phyloP scores from a whole-genome alignment of 2,113 vertebrate species.

The Xenotilapia leptura region DNA sequence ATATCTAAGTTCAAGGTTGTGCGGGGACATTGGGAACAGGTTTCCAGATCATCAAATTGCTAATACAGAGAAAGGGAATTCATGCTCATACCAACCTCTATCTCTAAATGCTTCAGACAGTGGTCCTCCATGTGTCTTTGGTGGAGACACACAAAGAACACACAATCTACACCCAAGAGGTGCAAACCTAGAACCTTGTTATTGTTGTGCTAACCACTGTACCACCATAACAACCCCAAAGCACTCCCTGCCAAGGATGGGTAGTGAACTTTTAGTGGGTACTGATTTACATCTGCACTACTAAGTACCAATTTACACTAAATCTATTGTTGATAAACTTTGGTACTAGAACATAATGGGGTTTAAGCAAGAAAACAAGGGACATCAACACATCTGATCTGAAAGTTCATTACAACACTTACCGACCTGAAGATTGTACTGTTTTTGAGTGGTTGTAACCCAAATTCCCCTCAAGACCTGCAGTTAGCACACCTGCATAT shows the following conservation, averaged over 20 bases:
- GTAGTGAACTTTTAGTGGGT: background rate
- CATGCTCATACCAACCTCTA: background rate
- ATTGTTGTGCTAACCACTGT: background rate
- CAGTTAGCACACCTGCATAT: background rate
- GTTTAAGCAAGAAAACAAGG: background rate
- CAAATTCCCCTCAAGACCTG: background rate
- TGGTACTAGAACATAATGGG: background rate
- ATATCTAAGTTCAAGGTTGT: background rate
- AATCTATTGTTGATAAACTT: fast-evolving
- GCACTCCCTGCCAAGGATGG: background rate
- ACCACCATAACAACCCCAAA: background rate
- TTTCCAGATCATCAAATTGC: background rate
- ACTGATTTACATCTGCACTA: background rate
- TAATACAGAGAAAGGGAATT: background rate
- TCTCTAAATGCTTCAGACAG: background rate
- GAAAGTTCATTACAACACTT: background rate
- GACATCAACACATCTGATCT: background rate
- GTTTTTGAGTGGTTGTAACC: background rate
- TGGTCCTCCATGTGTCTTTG: background rate
- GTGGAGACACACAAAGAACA: background rate
- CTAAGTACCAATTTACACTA: background rate
- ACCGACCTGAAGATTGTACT: background rate
- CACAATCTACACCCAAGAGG: background rate
- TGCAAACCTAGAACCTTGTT: background rate
- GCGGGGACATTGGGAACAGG: background rate